A percentile compares a stretch with the other conserved stretches of the same genome.
Evolutionary conservation across 2,113 vertebrate species (phyloP).

Genomic region (Bungarus multicinctus): DNA sequence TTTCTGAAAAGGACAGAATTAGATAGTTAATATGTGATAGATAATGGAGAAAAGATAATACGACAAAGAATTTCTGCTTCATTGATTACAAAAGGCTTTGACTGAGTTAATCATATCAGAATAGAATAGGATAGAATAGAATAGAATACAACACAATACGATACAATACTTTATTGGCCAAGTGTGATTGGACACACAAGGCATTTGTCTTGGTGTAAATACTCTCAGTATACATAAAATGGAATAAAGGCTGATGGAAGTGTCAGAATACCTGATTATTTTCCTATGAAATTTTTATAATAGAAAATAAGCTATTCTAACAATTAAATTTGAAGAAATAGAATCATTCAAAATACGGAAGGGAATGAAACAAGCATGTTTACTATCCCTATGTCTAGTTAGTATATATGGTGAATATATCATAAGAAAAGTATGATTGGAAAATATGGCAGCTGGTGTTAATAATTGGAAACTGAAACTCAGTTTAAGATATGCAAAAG

Average conservation of each 20-base stretch:
- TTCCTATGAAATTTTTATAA: background rate
- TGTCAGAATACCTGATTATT: background rate
- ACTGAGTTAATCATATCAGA: background rate
- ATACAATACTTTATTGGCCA: too few relatives aligned
- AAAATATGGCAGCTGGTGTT: background rate
- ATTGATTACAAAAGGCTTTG: background rate
- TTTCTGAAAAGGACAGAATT: background rate
- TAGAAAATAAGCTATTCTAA: background rate
- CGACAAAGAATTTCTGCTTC: background rate
- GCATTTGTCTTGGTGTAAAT: too few relatives aligned
- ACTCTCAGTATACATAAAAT: too few relatives aligned
- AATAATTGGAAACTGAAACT: background rate
- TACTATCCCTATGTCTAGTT: background rate
- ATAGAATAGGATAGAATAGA: background rate
- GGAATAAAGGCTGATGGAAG: background rate
- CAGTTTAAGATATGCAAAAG: background rate
- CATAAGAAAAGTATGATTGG: background rate
- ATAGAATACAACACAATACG: too few relatives aligned
- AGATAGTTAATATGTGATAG: background rate
- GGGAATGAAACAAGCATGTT: background rate
- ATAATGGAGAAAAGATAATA: background rate
- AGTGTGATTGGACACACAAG: too few relatives aligned
- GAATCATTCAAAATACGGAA: background rate
- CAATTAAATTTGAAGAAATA: background rate
- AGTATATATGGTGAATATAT: background rate